Conservation (phyloP, 2,888 invertebrate species). For the Mythimna vitellina region DNA sequence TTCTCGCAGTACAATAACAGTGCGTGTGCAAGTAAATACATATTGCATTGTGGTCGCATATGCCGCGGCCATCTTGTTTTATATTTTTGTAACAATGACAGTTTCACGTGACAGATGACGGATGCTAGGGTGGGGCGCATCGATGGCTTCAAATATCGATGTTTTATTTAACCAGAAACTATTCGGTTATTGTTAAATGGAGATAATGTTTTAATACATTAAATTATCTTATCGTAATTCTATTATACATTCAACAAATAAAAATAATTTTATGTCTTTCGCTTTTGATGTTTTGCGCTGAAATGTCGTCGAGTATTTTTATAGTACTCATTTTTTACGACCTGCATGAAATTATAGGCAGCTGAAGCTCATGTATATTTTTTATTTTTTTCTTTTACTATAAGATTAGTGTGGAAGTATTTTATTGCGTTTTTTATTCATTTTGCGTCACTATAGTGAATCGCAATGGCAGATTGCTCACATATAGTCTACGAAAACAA, state of each 20-base stretch:
- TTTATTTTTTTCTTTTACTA: conserved; percentile 26
- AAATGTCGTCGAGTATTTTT: conserved; percentile 36
- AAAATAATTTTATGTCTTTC: conserved; percentile 31
- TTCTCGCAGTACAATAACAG: conserved; percentile 25
- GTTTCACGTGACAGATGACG: conserved; percentile 63
- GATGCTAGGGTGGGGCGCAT: conserved; percentile 33
- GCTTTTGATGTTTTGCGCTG: conserved; percentile 47
- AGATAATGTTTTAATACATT: conserved; percentile 23
- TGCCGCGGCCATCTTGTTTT: conserved; percentile 63
- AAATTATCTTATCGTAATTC: conserved; percentile 14
- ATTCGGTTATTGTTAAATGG: background rate
- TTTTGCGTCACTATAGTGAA: conserved; percentile 7
- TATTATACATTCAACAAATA: conserved; percentile 15
- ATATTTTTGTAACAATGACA: conserved; percentile 59
- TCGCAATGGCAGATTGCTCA: conserved; percentile 21
- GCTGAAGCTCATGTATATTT: conserved; percentile 27
- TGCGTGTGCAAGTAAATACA: conserved; percentile 62
- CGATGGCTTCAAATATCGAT: conserved; percentile 44
- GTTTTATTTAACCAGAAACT: conserved; percentile 6
- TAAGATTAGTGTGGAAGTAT: conserved; percentile 12
- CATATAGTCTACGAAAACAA: conserved; percentile 32
- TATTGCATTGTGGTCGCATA: conserved; percentile 65
- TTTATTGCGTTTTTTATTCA: conserved; percentile 18
- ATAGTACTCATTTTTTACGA: conserved; percentile 33
- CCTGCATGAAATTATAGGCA: conserved; percentile 45